Conservation (phyloP, 1,140 invertebrate species). For the Nilaparvata lugens region DNA sequence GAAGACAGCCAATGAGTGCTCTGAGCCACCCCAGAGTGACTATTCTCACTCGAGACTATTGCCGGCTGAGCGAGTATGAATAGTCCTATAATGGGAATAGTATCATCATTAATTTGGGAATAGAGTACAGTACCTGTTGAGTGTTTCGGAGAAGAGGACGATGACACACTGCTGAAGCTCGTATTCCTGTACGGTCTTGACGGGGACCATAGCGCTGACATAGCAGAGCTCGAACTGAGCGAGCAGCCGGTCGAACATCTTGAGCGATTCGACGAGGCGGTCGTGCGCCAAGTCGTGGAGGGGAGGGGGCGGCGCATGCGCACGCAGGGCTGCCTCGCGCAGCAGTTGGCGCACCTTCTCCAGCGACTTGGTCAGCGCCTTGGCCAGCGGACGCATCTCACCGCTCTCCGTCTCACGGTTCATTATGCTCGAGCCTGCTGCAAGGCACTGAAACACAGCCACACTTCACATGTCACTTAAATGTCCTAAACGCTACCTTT, state of each 20-base stretch:
- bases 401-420: conserved; percentile 91
- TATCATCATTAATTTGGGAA: too few species aligned
- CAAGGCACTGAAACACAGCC: conserved; percentile 67
- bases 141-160: conserved; percentile 93
- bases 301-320: conserved; percentile 1
- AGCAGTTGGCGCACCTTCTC: conserved; percentile 85
- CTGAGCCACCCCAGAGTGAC: too few species aligned
- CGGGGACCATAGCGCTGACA: conserved; percentile 98
- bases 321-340: conserved; percentile 62
- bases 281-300: conserved; percentile 37
- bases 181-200: conserved; percentile 93
- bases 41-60: too few species aligned
- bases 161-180: conserved; percentile 93
- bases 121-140: too few species aligned
- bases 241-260: conserved; percentile 88
- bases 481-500: too few species aligned
- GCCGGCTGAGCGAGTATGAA: too few species aligned
- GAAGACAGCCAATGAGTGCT: too few species aligned
- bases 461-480: too few species aligned
- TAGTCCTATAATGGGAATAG: too few species aligned
- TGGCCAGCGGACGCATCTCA: conserved; percentile 92
- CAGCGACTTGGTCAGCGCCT: conserved; percentile 87
- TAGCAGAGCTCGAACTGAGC: conserved; percentile 97
- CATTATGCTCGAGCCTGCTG: conserved; percentile 92
- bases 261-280: conserved; percentile 43